Percentiles rank a stretch among this genome's conserved stretches.
These are phyloP conservation scores for Thermophis baileyi DNA, from an alignment of 2,113 vertebrate genomes.

Conservation along the genomic window DNA sequence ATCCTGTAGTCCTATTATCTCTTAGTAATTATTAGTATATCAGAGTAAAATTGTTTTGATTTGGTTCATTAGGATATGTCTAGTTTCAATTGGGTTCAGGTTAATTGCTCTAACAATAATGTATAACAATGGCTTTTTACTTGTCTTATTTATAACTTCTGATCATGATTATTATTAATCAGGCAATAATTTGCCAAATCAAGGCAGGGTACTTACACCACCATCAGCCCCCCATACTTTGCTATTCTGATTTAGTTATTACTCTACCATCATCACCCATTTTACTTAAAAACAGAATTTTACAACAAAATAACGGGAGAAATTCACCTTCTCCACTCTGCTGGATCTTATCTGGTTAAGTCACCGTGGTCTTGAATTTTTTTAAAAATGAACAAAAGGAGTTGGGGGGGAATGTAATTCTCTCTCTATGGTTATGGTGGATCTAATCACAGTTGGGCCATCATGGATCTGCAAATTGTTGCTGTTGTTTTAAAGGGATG, in stretches of 20 bases:
- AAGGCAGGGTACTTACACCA: background rate
- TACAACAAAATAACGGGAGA: background rate
- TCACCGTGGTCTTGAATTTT: background rate
- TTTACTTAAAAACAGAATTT: background rate
- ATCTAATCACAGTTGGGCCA: background rate
- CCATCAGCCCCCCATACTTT: background rate
- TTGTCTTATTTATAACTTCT: background rate
- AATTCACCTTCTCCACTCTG: background rate
- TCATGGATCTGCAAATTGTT: background rate
- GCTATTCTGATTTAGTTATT: background rate
- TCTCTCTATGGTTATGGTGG: background rate
- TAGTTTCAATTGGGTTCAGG: background rate
- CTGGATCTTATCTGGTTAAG: background rate
- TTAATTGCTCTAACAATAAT: background rate
- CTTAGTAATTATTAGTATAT: background rate
- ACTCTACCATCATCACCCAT: background rate
- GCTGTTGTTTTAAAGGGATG: background rate
- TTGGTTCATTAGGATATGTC: background rate
- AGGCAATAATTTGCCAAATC: background rate
- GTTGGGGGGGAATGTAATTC: background rate
- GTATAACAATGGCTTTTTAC: background rate
- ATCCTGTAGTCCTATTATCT: background rate
- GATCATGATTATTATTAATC: background rate
- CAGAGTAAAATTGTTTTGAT: background rate
- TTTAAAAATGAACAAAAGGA: background rate